A percentile compares a stretch with the other conserved stretches of the same genome.
Conservation (phyloP, 2,113 vertebrate genomes). For the Corvus moneduloides region DNA sequence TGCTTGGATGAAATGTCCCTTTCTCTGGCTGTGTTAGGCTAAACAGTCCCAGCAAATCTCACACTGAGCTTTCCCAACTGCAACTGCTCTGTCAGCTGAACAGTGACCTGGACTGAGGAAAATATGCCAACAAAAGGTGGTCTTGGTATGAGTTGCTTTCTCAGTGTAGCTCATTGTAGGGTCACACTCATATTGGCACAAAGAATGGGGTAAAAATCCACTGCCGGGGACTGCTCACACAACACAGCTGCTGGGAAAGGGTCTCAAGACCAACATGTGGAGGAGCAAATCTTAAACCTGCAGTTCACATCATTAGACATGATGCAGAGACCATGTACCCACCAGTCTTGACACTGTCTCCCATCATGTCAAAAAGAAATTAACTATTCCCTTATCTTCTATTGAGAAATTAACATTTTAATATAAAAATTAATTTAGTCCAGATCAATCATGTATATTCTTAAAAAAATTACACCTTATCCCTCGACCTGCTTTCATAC, state of each 20-base stretch:
- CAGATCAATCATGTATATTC: neutral
- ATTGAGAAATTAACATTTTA: neutral
- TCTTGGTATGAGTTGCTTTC: neutral
- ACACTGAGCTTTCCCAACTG: neutral
- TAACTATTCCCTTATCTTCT: neutral
- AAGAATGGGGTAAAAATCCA: neutral
- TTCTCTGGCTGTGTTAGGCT: neutral
- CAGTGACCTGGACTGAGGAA: neutral
- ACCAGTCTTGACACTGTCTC: neutral
- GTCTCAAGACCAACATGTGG: neutral
- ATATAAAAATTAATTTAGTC: neutral
- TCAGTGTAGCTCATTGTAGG: neutral
- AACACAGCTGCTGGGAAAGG: neutral
- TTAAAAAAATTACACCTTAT: neutral
- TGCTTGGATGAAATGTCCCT: neutral
- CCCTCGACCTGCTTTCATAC: neutral
- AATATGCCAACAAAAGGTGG: neutral
- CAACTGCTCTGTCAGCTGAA: neutral
- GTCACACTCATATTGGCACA: neutral
- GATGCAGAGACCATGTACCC: neutral
- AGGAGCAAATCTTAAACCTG: neutral
- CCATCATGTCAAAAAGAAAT: fast-evolving
- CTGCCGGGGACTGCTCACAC: neutral
- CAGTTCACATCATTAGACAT: neutral
- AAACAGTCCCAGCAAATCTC: neutral